phyloP scores from a whole-genome alignment of 2,113 vertebrate genomes.

The Capricornis sumatraensis region DNA sequence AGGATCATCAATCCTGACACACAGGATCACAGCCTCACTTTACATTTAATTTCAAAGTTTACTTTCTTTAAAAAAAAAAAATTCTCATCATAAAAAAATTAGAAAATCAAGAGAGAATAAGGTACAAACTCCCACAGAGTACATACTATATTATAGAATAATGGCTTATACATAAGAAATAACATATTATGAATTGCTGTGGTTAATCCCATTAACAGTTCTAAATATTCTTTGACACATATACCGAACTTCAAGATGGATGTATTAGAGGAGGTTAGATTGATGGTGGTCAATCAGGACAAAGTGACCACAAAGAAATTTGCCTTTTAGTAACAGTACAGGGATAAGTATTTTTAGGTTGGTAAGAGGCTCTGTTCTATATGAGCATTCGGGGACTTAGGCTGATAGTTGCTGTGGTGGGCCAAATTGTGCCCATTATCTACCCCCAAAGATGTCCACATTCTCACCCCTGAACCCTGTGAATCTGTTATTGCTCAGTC shows the following conservation, averaged over 20 bases:
- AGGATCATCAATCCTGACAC: slow-evolving; percentile 62
- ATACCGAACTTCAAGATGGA: neutral
- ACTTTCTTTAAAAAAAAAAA: neutral
- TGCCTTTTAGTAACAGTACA: neutral
- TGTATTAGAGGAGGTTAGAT: neutral
- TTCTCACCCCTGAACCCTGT: neutral
- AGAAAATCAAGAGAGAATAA: neutral
- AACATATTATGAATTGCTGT: neutral
- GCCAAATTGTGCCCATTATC: neutral
- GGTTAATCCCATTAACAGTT: neutral
- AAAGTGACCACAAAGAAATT: neutral
- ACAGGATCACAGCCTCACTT: slow-evolving; percentile 19
- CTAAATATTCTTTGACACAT: neutral
- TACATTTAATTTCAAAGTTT: slow-evolving; percentile 51
- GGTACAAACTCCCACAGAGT: neutral
- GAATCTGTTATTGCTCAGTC: neutral
- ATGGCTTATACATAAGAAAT: neutral
- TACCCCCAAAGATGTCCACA: neutral
- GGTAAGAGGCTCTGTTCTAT: neutral
- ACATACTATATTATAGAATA: neutral
- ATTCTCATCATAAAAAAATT: neutral
- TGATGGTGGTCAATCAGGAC: neutral
- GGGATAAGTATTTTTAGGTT: neutral
- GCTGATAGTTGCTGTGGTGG: neutral
- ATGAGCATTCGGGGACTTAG: neutral